A percentile compares a stretch with the other conserved stretches of the same genome.
Evolutionary conservation across 2,797 vertebrate species (phyloP).

Genomic region (Forpus xanthops): DNA sequence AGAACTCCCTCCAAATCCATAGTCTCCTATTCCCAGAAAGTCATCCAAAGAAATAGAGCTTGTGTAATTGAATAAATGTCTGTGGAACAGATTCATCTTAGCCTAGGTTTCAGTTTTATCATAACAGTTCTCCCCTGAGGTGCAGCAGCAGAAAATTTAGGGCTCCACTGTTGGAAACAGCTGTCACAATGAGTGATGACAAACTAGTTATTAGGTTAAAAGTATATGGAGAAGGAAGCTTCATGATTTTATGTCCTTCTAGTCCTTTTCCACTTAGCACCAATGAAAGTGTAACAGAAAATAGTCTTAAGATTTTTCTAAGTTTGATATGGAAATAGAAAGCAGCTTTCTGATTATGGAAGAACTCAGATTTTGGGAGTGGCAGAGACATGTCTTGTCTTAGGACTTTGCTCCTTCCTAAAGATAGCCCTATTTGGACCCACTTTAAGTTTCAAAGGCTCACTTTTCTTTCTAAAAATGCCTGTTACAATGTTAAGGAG

Average conservation of each 20-base stretch:
- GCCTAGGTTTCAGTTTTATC: slow-evolving; percentile 33
- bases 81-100: slow-evolving; percentile 22
- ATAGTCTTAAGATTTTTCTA: background rate
- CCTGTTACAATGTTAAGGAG: background rate
- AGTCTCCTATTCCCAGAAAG: slow-evolving; percentile 45
- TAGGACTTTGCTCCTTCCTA: background rate
- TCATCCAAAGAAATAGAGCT: slow-evolving; percentile 26
- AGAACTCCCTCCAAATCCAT: slow-evolving; percentile 27
- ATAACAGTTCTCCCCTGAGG: background rate
- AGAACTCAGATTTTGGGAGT: background rate
- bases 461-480: background rate
- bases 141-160: background rate
- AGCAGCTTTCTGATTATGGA: background rate
- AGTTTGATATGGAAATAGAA: background rate
- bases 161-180: background rate
- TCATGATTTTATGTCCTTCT: background rate
- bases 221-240: background rate
- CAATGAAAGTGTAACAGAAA: background rate
- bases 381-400: background rate
- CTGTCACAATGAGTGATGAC: background rate
- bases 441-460: background rate
- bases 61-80: slow-evolving; percentile 41
- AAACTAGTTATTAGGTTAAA: background rate
- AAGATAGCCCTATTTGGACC: background rate
- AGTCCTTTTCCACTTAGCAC: background rate